Base-by-base conservation (phyloP, 2,797 vertebrate genomes). In the Sebastes paucispinis region DNA sequence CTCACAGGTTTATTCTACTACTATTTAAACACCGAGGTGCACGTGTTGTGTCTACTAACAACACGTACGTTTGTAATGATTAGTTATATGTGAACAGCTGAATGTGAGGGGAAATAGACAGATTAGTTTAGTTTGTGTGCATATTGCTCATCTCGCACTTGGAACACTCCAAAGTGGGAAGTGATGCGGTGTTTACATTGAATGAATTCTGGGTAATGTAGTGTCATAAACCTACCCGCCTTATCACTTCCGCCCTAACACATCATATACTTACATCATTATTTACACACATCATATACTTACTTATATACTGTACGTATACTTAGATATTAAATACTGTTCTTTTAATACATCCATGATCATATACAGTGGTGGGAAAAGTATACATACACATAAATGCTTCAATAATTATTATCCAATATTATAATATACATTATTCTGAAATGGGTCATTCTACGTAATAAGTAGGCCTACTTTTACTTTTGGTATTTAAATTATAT, bases 131-230 rank as follows among this genome's bases (percentile, higher is more conserved):
- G 7, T 1, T 18, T 52, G 50, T 67, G 29, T 6, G 8, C 10
- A 3, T 13, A 4, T 31, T 27, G 63, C 8, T 2, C 11, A 11
- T 25, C 22, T 5, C 8, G 36, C 27, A 6, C 5, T 74, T 75
- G 63, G 73, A 69, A 60, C 59, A 18, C 0, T 74, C 68, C 60
- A 68, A 52, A 72, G 8, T 4, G 52, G 69, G 71, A 83, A 67
- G 67, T 73, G 43, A 20, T 4, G 31, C 16, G 0, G 1, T 67
- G 69, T 85, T 85, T 84, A 63, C 52, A 3, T 29, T n/a, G 1
- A n/a, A 18, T 1, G 79, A 34, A 76, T 83, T 32, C 36, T 87
- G 83, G 74, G 85, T 76, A 82, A 0, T 86, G 89, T 87, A 84
- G 83, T 86, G 1, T 50, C 8, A 3, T 5, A n/a, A 3, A 8